Percentiles rank a stretch among this genome's conserved stretches.
Conservation (phyloP, 2,113 vertebrate genomes). For the Girardinichthys multiradiatus region DNA sequence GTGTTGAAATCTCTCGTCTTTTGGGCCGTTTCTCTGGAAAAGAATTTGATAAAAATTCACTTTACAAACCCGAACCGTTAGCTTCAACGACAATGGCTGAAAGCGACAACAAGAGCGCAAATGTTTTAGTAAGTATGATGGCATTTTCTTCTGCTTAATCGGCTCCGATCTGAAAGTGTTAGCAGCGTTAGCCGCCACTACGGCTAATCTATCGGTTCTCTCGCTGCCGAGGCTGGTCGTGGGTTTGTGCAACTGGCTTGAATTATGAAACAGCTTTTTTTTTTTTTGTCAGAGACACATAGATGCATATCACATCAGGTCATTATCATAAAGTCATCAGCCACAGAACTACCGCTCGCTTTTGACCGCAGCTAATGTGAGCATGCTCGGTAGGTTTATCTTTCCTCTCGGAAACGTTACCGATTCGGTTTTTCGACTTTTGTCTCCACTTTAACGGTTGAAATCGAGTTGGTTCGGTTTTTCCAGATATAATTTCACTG, state of each 20-base stretch:
- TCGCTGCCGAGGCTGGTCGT: too few relatives aligned
- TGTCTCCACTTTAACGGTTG: not conserved
- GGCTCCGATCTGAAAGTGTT: constrained; percentile 6
- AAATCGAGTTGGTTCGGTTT: not conserved
- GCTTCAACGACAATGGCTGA: constrained; percentile 70
- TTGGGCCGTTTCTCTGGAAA: constrained; percentile 10
- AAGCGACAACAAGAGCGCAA: constrained; percentile 81
- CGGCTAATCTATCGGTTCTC: constrained; percentile 12
- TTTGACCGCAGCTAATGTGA: not conserved
- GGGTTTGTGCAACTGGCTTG: not conserved
- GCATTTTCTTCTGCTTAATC: not conserved
- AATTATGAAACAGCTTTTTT: not conserved
- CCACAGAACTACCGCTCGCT: too few relatives aligned
- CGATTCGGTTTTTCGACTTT: not conserved
- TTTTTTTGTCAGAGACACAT: not conserved
- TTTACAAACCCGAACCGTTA: not conserved
- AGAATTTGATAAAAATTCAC: not conserved
- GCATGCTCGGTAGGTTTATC: constrained; percentile 12
- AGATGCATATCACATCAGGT: not conserved
- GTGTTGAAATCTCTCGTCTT: not conserved
- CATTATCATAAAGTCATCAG: not conserved
- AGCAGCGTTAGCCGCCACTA: constrained; percentile 23
- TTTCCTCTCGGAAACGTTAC: not conserved
- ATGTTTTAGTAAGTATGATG: constrained; percentile 72
- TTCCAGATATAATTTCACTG: not conserved